Evolutionary conservation across 2,888 invertebrate species (phyloP), one percentile per base, ranked within the genome.

Genomic region (Plutella xylostella): DNA sequence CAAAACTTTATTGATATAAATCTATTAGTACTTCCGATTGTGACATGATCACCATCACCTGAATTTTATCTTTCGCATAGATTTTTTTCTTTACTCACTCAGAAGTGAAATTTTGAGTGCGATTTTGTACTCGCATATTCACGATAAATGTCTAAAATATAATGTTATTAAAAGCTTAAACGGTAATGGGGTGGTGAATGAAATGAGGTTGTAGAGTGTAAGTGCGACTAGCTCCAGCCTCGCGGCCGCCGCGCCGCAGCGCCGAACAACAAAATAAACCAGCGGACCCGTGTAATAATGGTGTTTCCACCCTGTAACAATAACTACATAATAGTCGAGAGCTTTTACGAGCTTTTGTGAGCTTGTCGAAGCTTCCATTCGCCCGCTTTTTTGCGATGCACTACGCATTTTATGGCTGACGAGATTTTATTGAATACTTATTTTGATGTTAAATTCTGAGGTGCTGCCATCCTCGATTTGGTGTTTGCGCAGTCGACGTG

Each of bases 291-390:
- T 69, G 75, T 83, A 79, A 83, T 83, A 80, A 80, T 79, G 77
- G 83, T 82, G 79, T 80, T 83, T 80, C 77, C 80, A 83, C 79
- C 69, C 78, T 65, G 79, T 82, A 82, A 82, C 80, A 82, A 80
- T 80, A 83, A 82, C 79, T 79, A 79, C 82, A 78, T 80, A 82
- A 82, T 82, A 83, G 80, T 79, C 63, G 71, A 82, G 79, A 70
- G 79, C 75, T 77, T 83, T 82, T 82, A 82, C 76, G 82, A 83
- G 79, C 83, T 83, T 83, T 83, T 83, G 80, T 80, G 64, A 75
- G 75, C 75, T 72, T 69, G 77, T 77, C 75, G 73, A 75, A 73
- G 79, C 77, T 78, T 65, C 80, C 72, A 79, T 77, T 75, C 65
- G 66, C 59, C 61, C n/a, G n/a, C 63, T 73, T 82, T 78, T 79